phyloP scores from a whole-genome alignment of 1,140 invertebrate species.

The Orchestia grillus region DNA sequence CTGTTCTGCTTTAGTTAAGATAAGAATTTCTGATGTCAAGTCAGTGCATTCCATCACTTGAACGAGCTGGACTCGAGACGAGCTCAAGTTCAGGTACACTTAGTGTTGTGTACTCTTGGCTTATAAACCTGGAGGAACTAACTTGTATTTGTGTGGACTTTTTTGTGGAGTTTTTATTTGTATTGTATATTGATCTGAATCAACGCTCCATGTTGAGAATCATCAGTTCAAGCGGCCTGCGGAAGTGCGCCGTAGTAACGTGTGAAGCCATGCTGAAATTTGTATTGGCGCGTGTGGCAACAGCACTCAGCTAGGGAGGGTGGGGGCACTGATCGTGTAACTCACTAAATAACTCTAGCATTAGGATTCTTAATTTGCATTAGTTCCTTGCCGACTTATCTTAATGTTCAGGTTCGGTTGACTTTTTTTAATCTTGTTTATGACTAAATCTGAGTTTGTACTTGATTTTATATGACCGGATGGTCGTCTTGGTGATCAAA shows the following conservation, averaged over 20 bases:
- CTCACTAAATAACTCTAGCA: neutral
- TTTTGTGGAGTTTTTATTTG: neutral
- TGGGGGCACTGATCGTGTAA: neutral
- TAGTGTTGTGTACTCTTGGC: neutral
- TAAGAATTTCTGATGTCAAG: neutral
- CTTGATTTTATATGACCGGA: too few relatives aligned
- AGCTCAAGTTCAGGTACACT: neutral
- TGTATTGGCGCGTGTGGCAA: neutral
- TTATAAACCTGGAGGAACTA: neutral
- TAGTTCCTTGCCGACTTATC: neutral
- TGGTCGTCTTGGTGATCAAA: neutral
- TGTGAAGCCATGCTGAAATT: neutral
- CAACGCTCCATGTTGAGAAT: neutral
- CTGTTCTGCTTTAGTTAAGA: neutral
- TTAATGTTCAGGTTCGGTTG: too few relatives aligned
- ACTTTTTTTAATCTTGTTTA: too few relatives aligned
- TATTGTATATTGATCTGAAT: neutral
- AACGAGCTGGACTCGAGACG: neutral
- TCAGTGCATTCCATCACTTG: neutral
- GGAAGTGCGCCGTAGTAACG: neutral
- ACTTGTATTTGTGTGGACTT: neutral
- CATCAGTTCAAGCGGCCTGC: neutral
- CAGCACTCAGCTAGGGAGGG: neutral
- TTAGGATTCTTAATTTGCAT: neutral
- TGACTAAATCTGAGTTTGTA: too few relatives aligned